phyloP scores from a whole-genome alignment of 2,888 invertebrate genomes.

The Drosophila paracracens region DNA sequence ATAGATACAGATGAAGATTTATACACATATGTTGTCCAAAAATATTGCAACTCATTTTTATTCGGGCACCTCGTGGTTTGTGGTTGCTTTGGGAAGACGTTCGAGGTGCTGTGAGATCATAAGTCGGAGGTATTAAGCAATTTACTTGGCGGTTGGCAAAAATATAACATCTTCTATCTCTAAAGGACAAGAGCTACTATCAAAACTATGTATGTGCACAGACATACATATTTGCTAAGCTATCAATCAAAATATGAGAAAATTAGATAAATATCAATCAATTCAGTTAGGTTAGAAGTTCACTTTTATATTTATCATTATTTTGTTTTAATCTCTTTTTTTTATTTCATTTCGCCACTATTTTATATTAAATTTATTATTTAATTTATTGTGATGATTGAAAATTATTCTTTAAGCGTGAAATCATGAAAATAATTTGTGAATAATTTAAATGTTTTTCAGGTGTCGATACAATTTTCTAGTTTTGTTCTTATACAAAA shows the following conservation, averaged over 20 bases:
- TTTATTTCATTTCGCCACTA: not conserved
- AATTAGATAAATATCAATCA: not conserved
- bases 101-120: not conserved
- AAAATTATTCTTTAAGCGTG: not conserved
- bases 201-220: not conserved
- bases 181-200: not conserved
- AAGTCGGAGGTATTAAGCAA: not conserved
- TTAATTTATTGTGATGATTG: not conserved
- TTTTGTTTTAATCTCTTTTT: not conserved
- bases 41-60: slow-evolving; percentile 47
- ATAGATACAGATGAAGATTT: slow-evolving; percentile 14
- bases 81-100: slow-evolving; percentile 1
- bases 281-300: not conserved
- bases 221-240: not conserved
- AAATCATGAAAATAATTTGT: not conserved
- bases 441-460: not conserved
- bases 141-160: slow-evolving; percentile 2
- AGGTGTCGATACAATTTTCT: not conserved
- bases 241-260: not conserved
- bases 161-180: not conserved
- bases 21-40: not conserved
- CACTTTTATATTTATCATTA: not conserved
- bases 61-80: slow-evolving; percentile 8
- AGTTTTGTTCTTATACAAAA: not conserved
- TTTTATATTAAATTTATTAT: not conserved